A percentile compares a stretch with the other conserved stretches of the same genome.
These are phyloP conservation scores for Brachionus plicatilis DNA, from an alignment of 1,140 invertebrate genomes.

Conservation along the genomic window DNA sequence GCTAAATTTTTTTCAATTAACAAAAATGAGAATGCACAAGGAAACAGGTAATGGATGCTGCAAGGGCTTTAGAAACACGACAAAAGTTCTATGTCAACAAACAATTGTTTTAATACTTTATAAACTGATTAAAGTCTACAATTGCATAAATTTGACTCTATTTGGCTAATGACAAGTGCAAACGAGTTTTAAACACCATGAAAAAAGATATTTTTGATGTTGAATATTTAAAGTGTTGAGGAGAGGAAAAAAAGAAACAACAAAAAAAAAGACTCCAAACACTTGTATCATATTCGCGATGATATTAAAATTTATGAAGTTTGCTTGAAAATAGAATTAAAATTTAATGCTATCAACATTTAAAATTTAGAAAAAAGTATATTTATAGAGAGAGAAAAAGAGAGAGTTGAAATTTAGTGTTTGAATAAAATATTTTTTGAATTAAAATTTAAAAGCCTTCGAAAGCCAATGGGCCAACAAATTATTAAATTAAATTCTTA, in stretches of 20 bases:
- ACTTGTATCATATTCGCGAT: conserved; percentile 34
- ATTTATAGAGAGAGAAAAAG: neutral
- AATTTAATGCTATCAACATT: conserved; percentile 32
- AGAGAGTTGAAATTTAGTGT: neutral
- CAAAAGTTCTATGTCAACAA: neutral
- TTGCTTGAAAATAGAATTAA: neutral
- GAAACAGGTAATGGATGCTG: neutral
- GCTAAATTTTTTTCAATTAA: neutral
- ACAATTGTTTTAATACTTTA: neutral
- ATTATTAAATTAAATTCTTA: conserved; percentile 26
- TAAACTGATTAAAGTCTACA: conserved; percentile 31
- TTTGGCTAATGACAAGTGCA: conserved; percentile 8
- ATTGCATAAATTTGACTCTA: conserved; percentile 30
- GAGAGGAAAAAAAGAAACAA: too few species aligned
- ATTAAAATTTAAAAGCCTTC: neutral
- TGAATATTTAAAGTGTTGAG: neutral
- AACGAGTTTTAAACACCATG: neutral
- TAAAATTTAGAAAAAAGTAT: neutral
- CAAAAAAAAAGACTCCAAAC: neutral
- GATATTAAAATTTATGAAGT: neutral
- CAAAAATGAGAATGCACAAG: neutral
- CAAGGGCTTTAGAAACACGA: neutral
- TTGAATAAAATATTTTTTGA: conserved; percentile 38
- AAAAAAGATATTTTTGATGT: neutral
- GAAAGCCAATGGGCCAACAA: neutral